A percentile compares a stretch with the other conserved stretches of the same genome.
phyloP scores from a whole-genome alignment of 2,888 invertebrate species.

The Laspeyria flexula region DNA sequence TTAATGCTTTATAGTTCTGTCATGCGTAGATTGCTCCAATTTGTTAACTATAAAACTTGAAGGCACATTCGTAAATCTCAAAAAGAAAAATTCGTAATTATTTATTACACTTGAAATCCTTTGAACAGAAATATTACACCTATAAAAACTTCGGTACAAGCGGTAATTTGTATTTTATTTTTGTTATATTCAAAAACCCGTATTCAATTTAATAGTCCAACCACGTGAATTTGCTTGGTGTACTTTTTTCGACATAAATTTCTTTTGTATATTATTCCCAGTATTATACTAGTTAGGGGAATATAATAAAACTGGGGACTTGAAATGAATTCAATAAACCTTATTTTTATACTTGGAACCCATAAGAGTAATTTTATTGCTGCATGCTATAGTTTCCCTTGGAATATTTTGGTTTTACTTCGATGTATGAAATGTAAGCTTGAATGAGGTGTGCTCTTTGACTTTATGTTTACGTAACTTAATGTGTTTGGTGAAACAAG shows the following conservation, averaged over 20 bases:
- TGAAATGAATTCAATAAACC: slow-evolving; percentile 36
- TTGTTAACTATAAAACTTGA: slow-evolving; percentile 70
- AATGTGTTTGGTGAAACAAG: too few species aligned
- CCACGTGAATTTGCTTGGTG: slow-evolving; percentile 26
- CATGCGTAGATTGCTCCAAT: slow-evolving; percentile 72
- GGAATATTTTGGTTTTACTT: slow-evolving; percentile 9
- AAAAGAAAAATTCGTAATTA: slow-evolving; percentile 54
- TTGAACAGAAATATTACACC: slow-evolving; percentile 45
- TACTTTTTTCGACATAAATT: slow-evolving; percentile 33
- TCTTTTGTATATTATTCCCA: slow-evolving; percentile 45
- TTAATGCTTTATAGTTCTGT: slow-evolving; percentile 67
- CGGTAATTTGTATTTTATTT: slow-evolving; percentile 50
- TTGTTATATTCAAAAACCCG: slow-evolving; percentile 48
- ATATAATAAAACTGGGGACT: slow-evolving; percentile 29
- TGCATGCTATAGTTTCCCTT: slow-evolving; percentile 17
- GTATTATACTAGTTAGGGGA: slow-evolving; percentile 35
- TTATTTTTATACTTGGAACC: slow-evolving; percentile 33
- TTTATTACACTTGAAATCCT: slow-evolving; percentile 51
- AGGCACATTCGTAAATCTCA: slow-evolving; percentile 59
- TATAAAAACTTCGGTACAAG: slow-evolving; percentile 58
- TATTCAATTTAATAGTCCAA: slow-evolving; percentile 55
- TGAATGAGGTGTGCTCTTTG: neutral
- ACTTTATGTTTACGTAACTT: slow-evolving; percentile 3
- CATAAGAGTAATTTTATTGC: slow-evolving; percentile 42
- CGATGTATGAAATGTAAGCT: neutral